These are phyloP conservation scores for Xenopus petersii DNA, from an alignment of 2,797 vertebrate genomes.

Conservation along the genomic window DNA sequence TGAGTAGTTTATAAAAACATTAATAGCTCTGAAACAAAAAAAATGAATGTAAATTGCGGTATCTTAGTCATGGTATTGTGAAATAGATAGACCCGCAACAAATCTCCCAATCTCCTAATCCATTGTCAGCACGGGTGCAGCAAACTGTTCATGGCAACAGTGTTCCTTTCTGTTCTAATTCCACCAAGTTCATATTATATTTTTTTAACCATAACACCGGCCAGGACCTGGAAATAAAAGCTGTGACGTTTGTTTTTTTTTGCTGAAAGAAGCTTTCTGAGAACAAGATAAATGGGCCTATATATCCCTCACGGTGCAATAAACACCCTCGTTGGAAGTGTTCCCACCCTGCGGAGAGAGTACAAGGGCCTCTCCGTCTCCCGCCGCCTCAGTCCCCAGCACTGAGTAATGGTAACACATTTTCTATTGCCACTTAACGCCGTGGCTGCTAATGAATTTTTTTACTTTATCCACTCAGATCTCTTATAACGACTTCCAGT, in stretches of 20 bases:
- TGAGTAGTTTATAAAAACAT: too few relatives aligned
- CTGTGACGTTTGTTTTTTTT: background rate
- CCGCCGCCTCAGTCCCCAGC: background rate
- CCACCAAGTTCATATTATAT: background rate
- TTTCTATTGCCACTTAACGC: background rate
- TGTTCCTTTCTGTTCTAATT: background rate
- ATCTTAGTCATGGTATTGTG: too few relatives aligned
- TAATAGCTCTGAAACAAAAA: too few relatives aligned
- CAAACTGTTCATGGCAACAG: background rate
- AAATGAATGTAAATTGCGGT: too few relatives aligned
- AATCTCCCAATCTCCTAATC: background rate
- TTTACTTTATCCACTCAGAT: too few relatives aligned
- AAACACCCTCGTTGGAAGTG: slow-evolving; percentile 2
- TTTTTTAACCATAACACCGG: background rate
- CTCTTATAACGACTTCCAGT: too few relatives aligned
- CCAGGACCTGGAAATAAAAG: background rate
- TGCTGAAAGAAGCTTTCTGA: slow-evolving; percentile 22
- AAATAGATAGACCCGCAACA: too few relatives aligned
- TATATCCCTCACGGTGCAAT: slow-evolving; percentile 16
- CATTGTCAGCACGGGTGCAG: background rate
- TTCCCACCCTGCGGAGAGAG: background rate
- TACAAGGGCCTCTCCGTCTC: background rate
- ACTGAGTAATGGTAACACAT: background rate
- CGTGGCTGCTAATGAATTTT: background rate
- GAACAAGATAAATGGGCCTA: slow-evolving; percentile 33